Evolutionary conservation across 2,888 invertebrate genomes (phyloP).

Genomic region (Hydroisotoma schaefferi): DNA sequence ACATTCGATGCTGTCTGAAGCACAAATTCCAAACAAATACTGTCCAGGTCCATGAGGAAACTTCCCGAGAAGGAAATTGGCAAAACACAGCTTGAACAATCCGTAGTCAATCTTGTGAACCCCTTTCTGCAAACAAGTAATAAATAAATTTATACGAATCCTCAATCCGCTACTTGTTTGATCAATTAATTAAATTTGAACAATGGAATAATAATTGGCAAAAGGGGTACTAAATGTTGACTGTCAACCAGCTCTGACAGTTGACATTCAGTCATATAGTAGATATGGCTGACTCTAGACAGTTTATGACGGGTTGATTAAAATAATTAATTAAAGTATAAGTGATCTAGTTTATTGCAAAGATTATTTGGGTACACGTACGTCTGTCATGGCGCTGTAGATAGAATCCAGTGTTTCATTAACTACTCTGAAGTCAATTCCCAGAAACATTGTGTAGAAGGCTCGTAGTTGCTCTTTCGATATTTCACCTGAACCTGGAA

Average conservation of each 20-base stretch:
- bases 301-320: too few relatives aligned
- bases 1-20: constrained; percentile 50
- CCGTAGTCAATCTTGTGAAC: constrained; percentile 65
- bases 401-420: constrained; percentile 66
- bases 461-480: constrained; percentile 64
- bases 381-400: constrained; percentile 69
- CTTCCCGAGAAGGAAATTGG: constrained; percentile 70
- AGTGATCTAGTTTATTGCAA: constrained; percentile 53
- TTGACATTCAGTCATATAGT: too few relatives aligned
- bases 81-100: constrained; percentile 68
- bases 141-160: background rate
- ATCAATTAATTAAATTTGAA: too few relatives aligned
- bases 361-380: too few relatives aligned
- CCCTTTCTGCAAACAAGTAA: constrained; percentile 60
- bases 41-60: constrained; percentile 71
- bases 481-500: constrained; percentile 62
- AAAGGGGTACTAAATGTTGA: background rate
- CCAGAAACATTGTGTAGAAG: constrained; percentile 69
- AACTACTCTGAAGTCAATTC: constrained; percentile 61
- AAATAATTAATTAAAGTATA: background rate
- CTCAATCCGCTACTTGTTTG: too few relatives aligned
- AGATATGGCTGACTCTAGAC: too few relatives aligned
- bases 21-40: constrained; percentile 61
- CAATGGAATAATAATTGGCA: too few relatives aligned
- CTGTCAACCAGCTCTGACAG: background rate